phyloP scores from a whole-genome alignment of 2,113 vertebrate genomes.

The Bujurquina vittata region DNA sequence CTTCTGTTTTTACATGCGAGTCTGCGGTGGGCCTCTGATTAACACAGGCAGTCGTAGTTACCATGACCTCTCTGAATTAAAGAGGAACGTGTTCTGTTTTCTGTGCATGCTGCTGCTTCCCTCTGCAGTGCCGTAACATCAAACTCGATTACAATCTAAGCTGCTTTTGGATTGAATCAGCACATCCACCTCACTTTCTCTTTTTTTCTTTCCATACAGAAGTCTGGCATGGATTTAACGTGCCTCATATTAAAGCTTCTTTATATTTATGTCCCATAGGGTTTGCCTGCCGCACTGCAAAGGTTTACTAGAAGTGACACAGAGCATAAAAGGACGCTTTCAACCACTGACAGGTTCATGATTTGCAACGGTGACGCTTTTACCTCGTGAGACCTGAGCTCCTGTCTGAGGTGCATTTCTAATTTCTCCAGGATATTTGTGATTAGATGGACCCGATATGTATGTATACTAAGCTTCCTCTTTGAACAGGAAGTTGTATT shows the following conservation, averaged over 20 bases:
- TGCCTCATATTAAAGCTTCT: not conserved
- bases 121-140: not conserved
- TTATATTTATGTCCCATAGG: not conserved
- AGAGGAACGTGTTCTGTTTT: not conserved
- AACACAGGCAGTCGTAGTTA: constrained; percentile 38
- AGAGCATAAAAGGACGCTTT: not conserved
- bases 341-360: too few relatives aligned
- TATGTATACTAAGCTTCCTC: too few relatives aligned
- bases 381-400: not conserved
- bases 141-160: not conserved
- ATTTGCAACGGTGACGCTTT: not conserved
- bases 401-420: too few relatives aligned
- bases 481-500: too few relatives aligned
- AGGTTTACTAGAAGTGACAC: not conserved
- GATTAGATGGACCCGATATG: too few relatives aligned
- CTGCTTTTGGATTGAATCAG: not conserved
- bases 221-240: not conserved
- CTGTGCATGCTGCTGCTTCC: not conserved
- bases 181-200: not conserved
- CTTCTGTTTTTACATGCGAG: constrained; percentile 50
- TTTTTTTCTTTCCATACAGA: not conserved
- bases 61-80: constrained; percentile 30
- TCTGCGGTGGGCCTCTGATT: constrained; percentile 46
- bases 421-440: too few relatives aligned
- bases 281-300: fast-evolving